Conservation (phyloP, 2,888 invertebrate species). For the Adelphocoris suturalis region DNA sequence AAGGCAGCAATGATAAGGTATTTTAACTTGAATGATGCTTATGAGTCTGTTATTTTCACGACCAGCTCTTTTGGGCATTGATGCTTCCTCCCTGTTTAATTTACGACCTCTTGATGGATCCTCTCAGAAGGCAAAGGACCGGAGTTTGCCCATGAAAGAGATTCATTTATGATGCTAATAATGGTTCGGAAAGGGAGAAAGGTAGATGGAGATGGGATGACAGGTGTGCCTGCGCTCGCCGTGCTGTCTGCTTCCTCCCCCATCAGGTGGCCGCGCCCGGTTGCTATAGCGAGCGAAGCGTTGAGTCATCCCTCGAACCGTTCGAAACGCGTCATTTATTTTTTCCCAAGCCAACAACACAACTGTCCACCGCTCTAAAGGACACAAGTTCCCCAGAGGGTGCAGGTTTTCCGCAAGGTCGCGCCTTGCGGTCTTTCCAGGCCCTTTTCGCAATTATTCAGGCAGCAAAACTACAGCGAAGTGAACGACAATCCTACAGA, state of each 20-base stretch:
- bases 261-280: conserved; percentile 19
- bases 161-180: conserved; percentile 7
- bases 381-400: not conserved
- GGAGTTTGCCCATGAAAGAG: no score
- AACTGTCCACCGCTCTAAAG: not conserved
- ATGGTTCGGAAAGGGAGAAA: conserved; percentile 7
- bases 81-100: no score
- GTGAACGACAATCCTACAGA: no score
- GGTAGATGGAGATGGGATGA: not conserved
- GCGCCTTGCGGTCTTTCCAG: not conserved
- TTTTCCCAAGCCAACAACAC: not conserved
- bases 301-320: conserved; percentile 16
- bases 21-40: no score
- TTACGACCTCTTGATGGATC: no score
- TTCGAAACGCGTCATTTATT: conserved; percentile 8
- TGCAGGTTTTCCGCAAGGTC: conserved; percentile 1
- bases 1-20: no score
- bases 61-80: no score
- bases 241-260: not conserved
- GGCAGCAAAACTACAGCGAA: no score
- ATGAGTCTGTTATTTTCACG: no score
- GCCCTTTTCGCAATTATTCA: no score
- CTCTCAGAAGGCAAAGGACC: no score
- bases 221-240: not conserved
- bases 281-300: not conserved